phyloP scores from a whole-genome alignment of 2,113 vertebrate species.

The Bungarus multicinctus region DNA sequence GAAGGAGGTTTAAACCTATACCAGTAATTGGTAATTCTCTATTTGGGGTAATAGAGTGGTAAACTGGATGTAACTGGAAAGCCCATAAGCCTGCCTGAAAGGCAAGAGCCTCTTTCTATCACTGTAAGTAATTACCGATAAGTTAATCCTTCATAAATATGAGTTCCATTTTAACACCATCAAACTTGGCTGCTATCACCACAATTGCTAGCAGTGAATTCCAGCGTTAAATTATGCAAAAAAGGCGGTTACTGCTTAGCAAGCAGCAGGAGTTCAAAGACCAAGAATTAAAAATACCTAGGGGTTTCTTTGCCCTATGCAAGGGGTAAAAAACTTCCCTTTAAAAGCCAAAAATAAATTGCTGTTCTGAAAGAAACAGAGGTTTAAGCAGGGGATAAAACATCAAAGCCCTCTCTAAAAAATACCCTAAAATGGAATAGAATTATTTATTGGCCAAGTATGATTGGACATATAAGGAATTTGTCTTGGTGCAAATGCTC shows the following conservation, averaged over 20 bases:
- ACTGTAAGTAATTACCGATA: neutral
- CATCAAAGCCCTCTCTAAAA: neutral
- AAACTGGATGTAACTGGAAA: neutral
- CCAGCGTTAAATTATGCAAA: neutral
- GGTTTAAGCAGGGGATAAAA: neutral
- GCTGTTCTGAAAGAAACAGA: neutral
- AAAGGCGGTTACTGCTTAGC: neutral
- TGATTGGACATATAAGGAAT: no score
- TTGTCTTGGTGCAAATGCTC: no score
- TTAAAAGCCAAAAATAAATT: neutral
- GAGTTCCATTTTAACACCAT: neutral
- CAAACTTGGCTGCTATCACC: neutral
- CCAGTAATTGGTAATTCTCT: neutral
- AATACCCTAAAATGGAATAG: neutral
- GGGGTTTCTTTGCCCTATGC: neutral
- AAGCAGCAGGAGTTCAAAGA: neutral
- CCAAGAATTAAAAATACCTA: neutral
- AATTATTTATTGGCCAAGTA: no score
- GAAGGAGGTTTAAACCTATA: neutral
- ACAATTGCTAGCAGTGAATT: neutral
- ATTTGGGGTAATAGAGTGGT: neutral
- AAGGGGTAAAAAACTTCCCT: neutral
- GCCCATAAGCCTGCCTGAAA: neutral
- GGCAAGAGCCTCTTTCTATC: neutral
- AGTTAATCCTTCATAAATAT: no score